These are phyloP conservation scores for Drosophila ochracea DNA, from an alignment of 2,888 invertebrate species.

Conservation along the genomic window DNA sequence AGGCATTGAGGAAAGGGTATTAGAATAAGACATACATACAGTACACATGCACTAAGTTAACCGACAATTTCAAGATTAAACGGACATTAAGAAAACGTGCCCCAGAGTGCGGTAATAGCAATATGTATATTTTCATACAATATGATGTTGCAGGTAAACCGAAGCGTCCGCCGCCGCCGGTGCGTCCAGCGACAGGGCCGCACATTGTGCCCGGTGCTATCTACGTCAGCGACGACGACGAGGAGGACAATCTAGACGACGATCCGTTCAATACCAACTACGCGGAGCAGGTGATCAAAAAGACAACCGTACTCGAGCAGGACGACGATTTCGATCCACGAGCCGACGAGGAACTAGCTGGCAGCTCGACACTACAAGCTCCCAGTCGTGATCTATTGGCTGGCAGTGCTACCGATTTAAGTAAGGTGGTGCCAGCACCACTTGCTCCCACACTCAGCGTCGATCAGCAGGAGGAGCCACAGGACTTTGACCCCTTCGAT, in stretches of 20 bases:
- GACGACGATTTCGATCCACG: slow-evolving; percentile 88
- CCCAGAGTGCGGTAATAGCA: neutral
- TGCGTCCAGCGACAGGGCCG: slow-evolving; percentile 81
- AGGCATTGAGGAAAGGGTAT: neutral
- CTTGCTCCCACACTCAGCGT: slow-evolving; percentile 87
- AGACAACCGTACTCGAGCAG: slow-evolving; percentile 83
- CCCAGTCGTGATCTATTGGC: slow-evolving; percentile 89
- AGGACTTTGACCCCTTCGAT: slow-evolving; percentile 92
- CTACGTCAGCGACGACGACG: slow-evolving; percentile 86
- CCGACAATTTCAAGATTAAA: neutral
- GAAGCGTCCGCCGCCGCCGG: slow-evolving; percentile 84
- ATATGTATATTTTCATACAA: neutral
- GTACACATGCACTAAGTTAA: neutral
- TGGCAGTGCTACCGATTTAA: slow-evolving; percentile 91
- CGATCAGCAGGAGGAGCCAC: slow-evolving; percentile 72
- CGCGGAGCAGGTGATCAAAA: slow-evolving; percentile 90
- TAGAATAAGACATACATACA: neutral
- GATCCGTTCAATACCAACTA: slow-evolving; percentile 95
- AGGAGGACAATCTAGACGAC: slow-evolving; percentile 87
- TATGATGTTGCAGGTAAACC: slow-evolving; percentile 74
- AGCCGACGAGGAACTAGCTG: slow-evolving; percentile 87
- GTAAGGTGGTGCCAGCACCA: slow-evolving; percentile 89
- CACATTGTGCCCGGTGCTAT: slow-evolving; percentile 81
- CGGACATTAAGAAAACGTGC: neutral
- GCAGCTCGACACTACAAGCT: slow-evolving; percentile 51